These are phyloP conservation scores for Microhierax caerulescens DNA, from an alignment of 2,797 vertebrate genomes.

Conservation along the genomic window DNA sequence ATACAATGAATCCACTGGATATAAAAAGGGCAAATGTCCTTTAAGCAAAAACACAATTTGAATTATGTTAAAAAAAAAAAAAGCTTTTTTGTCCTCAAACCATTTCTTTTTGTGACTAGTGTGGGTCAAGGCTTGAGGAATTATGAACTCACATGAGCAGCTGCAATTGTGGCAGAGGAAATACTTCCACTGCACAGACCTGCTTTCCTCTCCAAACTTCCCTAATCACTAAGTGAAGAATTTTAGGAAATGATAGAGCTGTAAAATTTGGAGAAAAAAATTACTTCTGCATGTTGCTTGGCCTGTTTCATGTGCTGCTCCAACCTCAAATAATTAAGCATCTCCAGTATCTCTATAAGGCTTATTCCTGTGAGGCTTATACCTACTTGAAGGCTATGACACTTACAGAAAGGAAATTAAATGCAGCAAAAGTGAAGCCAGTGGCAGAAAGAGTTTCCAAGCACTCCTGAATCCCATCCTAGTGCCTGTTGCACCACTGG, in stretches of 20 bases:
- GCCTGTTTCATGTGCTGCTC: neutral
- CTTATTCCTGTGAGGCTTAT: neutral
- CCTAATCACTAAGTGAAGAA: neutral
- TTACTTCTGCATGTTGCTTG: neutral
- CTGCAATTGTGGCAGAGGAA: neutral
- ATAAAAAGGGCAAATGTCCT: slow-evolving; percentile 45
- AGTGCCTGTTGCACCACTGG: neutral
- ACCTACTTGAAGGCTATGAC: neutral
- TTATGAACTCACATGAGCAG: neutral
- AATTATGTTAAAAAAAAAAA: neutral
- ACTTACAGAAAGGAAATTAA: neutral
- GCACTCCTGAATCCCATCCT: neutral
- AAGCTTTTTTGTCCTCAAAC: neutral
- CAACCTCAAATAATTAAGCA: neutral
- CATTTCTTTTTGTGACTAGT: neutral
- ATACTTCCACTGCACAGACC: neutral
- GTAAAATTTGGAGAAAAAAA: neutral
- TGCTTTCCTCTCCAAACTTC: neutral
- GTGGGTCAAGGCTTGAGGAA: neutral
- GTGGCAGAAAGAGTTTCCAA: neutral
- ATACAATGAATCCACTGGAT: neutral
- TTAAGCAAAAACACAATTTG: neutral
- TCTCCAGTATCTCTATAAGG: neutral
- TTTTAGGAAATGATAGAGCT: neutral
- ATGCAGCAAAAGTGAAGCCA: neutral